Conservation (phyloP, 2,888 invertebrate species). For the Drosophila borborema region DNA sequence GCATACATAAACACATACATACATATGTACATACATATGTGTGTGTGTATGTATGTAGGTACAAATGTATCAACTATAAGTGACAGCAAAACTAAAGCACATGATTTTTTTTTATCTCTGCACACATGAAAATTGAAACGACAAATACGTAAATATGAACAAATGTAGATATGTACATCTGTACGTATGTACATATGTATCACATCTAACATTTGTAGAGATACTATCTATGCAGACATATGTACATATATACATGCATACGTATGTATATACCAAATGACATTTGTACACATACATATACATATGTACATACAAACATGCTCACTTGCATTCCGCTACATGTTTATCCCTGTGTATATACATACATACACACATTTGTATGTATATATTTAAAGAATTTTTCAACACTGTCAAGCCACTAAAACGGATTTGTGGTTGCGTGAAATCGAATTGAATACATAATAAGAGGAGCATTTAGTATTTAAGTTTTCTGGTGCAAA, state of each 20-base stretch:
- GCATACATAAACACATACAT: conserved; percentile 18
- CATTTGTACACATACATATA: neutral
- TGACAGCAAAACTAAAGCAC: conserved; percentile 47
- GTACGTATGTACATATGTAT: neutral
- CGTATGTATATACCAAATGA: conserved; percentile 4
- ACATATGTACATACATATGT: conserved; percentile 8
- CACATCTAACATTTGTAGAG: conserved; percentile 8
- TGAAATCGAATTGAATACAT: conserved; percentile 40
- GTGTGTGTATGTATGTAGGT: neutral
- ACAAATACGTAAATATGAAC: conserved; percentile 51
- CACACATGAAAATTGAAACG: conserved; percentile 66
- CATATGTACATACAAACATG: neutral
- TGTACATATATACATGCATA: neutral
- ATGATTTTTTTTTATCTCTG: conserved; percentile 48
- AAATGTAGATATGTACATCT: conserved; percentile 2
- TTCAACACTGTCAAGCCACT: conserved; percentile 16
- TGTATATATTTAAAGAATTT: neutral
- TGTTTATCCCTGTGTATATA: neutral
- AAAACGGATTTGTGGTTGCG: conserved; percentile 15
- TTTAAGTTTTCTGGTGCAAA: conserved; percentile 13
- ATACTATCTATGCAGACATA: neutral
- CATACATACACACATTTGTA: too few relatives aligned
- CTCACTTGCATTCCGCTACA: neutral
- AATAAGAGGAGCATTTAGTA: conserved; percentile 15
- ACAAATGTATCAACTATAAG: conserved; percentile 7